Base-by-base conservation (phyloP, 1,140 invertebrate genomes). In the Drosophila albomicans region DNA sequence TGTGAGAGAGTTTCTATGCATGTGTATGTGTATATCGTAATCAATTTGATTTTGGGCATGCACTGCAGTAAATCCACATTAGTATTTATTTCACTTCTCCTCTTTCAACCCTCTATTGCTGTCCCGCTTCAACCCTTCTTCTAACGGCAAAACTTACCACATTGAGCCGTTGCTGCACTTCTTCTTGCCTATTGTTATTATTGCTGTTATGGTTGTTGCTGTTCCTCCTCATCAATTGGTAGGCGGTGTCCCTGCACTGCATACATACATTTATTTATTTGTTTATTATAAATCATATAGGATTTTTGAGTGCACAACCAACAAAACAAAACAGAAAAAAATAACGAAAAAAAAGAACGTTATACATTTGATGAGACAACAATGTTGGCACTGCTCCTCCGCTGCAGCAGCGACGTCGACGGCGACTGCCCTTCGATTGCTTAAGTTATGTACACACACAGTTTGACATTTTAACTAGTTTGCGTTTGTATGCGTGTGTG, bases 401-500 rank as follows among this genome's bases (percentile, higher is more conserved):
- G 32, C 54, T 59, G 45, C 52, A 41, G 46, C 41, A 13, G n/a
- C 41, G 11, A 43, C 11, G 41, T n/a, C 62, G 28, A 62, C 69
- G 43, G 52, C 62, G 16, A 28, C 57, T 74, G 65, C 71, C 67
- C 67, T 70, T 63, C 73, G 73, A 51, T 71, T 64, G 73, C 58
- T 71, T 58, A 45, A 46, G 73, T 75, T 75, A 75, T 75, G 62
- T 62, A 73, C 61, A 72, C 45, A 71, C 51, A 72, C 28, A 63
- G 58, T 30, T 72, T 73, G 48, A 66, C 48, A 73, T 73, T 66
- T 73, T 76, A 56, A 63, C 63, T 75, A 80, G 70, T 73, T 52
- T 51, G 13, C 16, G 52, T 49, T n/a, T 58, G 15, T 46, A n/a
- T 52, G 28, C 32, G 13, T 74, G 25, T 63, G 46, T 64, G 62